Percentiles rank a stretch among this genome's conserved stretches.
Conservation (phyloP, 30 jellyfish, hydroid and myxozoan species). For the Clytia hemisphaerica region DNA sequence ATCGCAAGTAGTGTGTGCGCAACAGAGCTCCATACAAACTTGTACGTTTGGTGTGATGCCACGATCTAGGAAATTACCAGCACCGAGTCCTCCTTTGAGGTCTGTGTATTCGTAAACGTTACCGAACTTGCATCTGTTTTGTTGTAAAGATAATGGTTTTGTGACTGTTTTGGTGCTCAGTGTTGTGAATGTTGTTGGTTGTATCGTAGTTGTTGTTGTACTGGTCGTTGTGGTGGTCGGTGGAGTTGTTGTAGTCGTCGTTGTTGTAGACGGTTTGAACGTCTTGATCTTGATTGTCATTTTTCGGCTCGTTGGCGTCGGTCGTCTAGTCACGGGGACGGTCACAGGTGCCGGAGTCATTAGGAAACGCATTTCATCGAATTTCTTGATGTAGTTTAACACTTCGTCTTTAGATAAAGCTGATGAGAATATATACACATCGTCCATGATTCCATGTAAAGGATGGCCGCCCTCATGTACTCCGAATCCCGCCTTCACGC, state of each 20-base stretch:
- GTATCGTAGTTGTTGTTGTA: background rate
- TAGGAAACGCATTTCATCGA: constrained; percentile 43
- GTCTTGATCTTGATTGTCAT: constrained; percentile 36
- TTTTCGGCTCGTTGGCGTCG: constrained; percentile 48
- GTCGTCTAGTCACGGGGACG: constrained; percentile 36
- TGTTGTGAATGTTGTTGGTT: constrained; percentile 38
- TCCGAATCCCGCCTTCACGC: constrained; percentile 91
- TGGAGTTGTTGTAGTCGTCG: constrained; percentile 42
- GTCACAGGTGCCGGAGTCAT: constrained; percentile 47
- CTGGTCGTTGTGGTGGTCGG: background rate
- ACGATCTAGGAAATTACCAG: constrained; percentile 84
- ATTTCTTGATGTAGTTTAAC: constrained; percentile 50
- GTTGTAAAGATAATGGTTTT: constrained; percentile 31
- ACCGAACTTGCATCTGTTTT: constrained; percentile 61
- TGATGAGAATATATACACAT: constrained; percentile 60
- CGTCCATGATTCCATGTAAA: constrained; percentile 73
- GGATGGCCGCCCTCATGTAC: constrained; percentile 75
- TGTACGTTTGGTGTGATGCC: constrained; percentile 59
- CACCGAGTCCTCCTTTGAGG: constrained; percentile 78
- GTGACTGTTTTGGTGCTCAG: constrained; percentile 28
- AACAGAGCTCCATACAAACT: constrained; percentile 87
- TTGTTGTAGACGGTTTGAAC: constrained; percentile 17
- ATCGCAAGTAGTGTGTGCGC: constrained; percentile 77
- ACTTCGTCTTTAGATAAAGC: constrained; percentile 71
- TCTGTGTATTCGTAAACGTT: constrained; percentile 59